Conservation (phyloP, 2,797 vertebrate genomes). For the Pipistrellus pipistrellus region DNA sequence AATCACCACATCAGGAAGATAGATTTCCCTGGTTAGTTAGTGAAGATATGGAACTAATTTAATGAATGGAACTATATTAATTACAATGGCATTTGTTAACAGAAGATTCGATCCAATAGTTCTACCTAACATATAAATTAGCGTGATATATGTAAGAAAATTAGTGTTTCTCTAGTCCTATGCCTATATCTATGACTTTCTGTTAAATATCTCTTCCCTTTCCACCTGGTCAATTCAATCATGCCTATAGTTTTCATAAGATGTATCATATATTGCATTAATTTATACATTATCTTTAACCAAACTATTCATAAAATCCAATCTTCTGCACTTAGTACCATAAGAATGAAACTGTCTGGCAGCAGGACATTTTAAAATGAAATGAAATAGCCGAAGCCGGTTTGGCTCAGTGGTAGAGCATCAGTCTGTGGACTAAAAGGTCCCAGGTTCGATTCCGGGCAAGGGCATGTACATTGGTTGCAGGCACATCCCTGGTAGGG, state of each 20-base stretch:
- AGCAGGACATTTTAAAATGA: slow-evolving; percentile 22
- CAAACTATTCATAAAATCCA: slow-evolving; percentile 28
- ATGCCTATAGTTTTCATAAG: background rate
- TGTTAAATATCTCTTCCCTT: background rate
- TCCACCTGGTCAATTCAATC: background rate
- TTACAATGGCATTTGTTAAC: slow-evolving; percentile 9
- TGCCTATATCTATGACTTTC: background rate
- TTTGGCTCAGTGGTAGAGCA: no score
- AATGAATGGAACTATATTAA: background rate
- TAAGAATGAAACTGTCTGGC: background rate
- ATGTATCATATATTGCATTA: slow-evolving; percentile 9
- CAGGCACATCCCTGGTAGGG: no score
- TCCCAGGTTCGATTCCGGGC: no score
- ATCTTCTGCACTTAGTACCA: background rate
- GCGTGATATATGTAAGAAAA: background rate
- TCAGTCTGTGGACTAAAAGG: no score
- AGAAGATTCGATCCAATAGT: background rate
- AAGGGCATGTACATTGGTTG: no score
- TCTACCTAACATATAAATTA: background rate
- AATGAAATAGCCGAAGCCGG: background rate
- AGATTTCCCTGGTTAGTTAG: background rate
- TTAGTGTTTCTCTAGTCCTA: background rate
- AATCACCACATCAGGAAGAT: background rate
- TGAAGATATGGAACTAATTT: background rate
- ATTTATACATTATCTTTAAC: slow-evolving; percentile 23